Evolutionary conservation across 2,113 vertebrate genomes (phyloP).

Genomic region (Bujurquina vittata): DNA sequence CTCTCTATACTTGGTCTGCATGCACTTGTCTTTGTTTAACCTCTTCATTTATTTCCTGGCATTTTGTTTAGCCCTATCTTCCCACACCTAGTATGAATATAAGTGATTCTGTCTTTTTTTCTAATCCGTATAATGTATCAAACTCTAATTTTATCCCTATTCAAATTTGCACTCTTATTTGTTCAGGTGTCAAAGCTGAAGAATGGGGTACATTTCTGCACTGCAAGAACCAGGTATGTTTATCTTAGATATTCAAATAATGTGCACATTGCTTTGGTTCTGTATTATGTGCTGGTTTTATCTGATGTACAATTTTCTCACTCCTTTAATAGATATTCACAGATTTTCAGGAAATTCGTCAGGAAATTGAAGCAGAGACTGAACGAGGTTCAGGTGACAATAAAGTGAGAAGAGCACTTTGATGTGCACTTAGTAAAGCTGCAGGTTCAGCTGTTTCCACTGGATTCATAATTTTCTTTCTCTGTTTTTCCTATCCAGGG

Average conservation of each 20-base stretch:
- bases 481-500: conserved; percentile 66
- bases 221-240: conserved; percentile 83
- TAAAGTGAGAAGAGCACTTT: conserved; percentile 70
- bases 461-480: not conserved
- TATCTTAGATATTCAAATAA: not conserved
- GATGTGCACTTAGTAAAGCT: not conserved
- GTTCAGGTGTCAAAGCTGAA: conserved; percentile 81
- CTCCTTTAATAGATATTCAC: conserved; percentile 74
- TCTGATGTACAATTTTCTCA: conserved; percentile 1
- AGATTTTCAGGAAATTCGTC: conserved; percentile 81
- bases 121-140: not conserved
- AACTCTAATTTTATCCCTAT: not conserved
- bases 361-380: conserved; percentile 83
- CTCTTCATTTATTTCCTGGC: conserved; percentile 9
- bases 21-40: conserved; percentile 25
- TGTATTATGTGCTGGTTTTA: not conserved
- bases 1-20: conserved; percentile 64
- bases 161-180: conserved; percentile 14
- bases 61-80: not conserved
- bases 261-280: not conserved
- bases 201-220: conserved; percentile 87
- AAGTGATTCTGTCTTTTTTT: conserved; percentile 6
- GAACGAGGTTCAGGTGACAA: conserved; percentile 79
- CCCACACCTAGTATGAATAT: not conserved
- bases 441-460: not conserved